Evolutionary conservation across 2,113 vertebrate species (phyloP), one percentile per base, ranked within the genome.

Genomic region (Rhinolophus sinicus): DNA sequence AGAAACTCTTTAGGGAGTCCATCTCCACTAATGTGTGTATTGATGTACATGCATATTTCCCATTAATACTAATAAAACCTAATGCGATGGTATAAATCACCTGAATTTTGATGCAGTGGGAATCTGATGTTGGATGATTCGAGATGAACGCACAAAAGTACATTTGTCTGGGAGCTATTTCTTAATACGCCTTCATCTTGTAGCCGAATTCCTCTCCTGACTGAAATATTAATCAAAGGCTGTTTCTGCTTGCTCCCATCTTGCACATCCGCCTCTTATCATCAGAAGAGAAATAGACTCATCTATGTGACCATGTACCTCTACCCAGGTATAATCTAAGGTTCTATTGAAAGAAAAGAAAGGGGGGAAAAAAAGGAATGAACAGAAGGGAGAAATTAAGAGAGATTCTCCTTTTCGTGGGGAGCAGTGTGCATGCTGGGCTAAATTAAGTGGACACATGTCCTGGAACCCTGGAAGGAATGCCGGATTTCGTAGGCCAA

Each of bases 1-100:
- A 93, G 58, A 95, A 96, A 70, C 52, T 52, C 97, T 93, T 80
- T 76, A 50, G 86, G 94, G 82, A 97, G 60, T 47, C 96, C 69
- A 54, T 84, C 92, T 86, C n/a, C 78, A 47, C 73, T 94, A 94
- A 97, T 96, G 83, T 9, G 4, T 19, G 21, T 93, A 88, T 92
- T 91, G 95, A 93, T 91, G 81, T 64, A n/a, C 97, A 97, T 81
- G 86, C 78, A 12, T 83, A 94, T 87, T 93, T 85, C 73, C 92
- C 95, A 98, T 97, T 97, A 97, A 97, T 96, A 93, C 92, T 96
- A 97, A 97, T 95, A 97, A 96, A 70, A 94, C 72, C 83, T 96
- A 97, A 97, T 96, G 96, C 0, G 40, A 86, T 60, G 76, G 58
- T 96, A 89, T 95, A 97, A 96, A 96, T 97, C 97, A 93, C 86